phyloP scores from a whole-genome alignment of 2,797 vertebrate species.

The Macropus fuliginosus region DNA sequence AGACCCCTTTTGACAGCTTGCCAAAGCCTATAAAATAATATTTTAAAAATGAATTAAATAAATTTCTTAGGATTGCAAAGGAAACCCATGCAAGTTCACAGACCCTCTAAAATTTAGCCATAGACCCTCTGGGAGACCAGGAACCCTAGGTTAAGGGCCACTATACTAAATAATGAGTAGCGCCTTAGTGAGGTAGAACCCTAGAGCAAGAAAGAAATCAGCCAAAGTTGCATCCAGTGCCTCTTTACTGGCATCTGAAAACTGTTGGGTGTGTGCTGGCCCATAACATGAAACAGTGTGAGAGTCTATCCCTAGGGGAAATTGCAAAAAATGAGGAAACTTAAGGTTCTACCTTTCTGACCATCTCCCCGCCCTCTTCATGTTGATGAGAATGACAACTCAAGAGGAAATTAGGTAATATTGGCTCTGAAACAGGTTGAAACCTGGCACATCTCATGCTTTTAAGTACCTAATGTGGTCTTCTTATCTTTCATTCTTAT shows the following conservation, averaged over 20 bases:
- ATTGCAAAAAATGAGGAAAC: background rate
- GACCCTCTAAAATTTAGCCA: background rate
- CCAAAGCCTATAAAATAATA: background rate
- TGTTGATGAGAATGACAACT: background rate
- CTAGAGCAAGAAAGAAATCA: background rate
- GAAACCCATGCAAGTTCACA: background rate
- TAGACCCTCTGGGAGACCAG: background rate
- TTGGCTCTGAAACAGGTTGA: background rate
- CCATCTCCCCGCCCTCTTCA: background rate
- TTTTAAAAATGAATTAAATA: background rate
- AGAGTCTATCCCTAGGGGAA: background rate
- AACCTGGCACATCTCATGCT: background rate
- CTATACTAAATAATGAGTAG: background rate
- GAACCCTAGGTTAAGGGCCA: background rate
- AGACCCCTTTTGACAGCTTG: background rate
- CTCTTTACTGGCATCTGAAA: background rate
- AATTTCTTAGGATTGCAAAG: background rate
- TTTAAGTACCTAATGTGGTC: background rate
- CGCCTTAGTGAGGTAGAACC: background rate
- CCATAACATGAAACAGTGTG: background rate
- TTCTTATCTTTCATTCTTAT: background rate
- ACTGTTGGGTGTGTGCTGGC: background rate
- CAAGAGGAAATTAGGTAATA: background rate
- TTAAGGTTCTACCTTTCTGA: rapidly evolving
- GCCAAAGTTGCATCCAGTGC: background rate